Evolutionary conservation across 2,888 invertebrate species (phyloP), one percentile per base, ranked within the genome.

Genomic region (Tetragonisca angustula): DNA sequence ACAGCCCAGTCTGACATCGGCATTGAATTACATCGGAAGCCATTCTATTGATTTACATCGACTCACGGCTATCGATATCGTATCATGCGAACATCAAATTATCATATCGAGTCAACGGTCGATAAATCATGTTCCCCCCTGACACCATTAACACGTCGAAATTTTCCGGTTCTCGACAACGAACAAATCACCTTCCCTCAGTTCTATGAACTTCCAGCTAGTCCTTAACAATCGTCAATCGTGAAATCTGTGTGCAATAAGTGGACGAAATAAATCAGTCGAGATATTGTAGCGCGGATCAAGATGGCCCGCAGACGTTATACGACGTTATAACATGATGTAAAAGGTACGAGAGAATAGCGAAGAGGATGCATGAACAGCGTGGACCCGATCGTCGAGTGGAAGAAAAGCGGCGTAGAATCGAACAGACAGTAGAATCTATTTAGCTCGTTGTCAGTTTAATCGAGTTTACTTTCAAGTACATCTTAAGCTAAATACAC

Each of bases 21-120:
- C 27, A 62, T 73, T 73, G 61, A 73, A 62, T 73, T 73, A 43
- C 61, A 73, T 49, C 27, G 24, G 24, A n/a, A 19, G 62, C 21
- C 19, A 21, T 49, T 73, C 61, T 73, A 62, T 62, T 62, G 49
- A 73, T 73, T 62, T 59, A 56, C 71, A 43, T 59, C n/a, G 24
- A 24, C 43, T 59, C 24, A 5, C 6, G 43, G n/a, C 61, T 61
- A 43, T 61, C 61, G 43, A 49, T 72, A 72, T 6, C 17, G 19
- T 49, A 49, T 67, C 49, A 24, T 19, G n/a, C 24, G 9, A 49
- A n/a, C 24, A 24, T 49, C 19, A 49, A 49, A n/a, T 49, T 5
- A 27, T 21, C 27, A 27, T 9, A 27, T 27, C 24, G 50, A 50
- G 21, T 52, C 52, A 69, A 24, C 19, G 19, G 21, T 32, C 27